These are phyloP conservation scores for Centropyge bicolor DNA, from an alignment of 2,797 vertebrate genomes.

Conservation along the genomic window DNA sequence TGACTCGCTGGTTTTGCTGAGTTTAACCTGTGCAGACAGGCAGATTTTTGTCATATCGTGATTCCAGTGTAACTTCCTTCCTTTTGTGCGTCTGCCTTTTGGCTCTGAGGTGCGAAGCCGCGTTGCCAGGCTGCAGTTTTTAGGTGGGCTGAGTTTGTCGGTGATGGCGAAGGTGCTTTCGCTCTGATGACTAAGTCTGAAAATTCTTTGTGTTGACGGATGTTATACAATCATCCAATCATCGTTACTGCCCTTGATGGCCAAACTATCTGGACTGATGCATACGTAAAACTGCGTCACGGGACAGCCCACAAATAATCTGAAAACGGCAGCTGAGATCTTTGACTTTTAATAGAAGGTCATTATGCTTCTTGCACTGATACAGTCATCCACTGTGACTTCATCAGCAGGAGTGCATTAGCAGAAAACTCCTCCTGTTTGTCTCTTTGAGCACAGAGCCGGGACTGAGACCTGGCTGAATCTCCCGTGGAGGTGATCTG, in stretches of 20 bases:
- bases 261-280: conserved; percentile 32
- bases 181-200: conserved; percentile 48
- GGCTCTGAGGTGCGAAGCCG: conserved; percentile 15
- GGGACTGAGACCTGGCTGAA: neutral
- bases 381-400: conserved; percentile 22
- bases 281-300: conserved; percentile 31
- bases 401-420: conserved; percentile 16
- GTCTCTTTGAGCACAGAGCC: neutral
- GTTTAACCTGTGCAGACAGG: conserved; percentile 21
- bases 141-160: conserved; percentile 27
- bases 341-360: conserved; percentile 28
- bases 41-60: conserved; percentile 25
- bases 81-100: conserved; percentile 13
- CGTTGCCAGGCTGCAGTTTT: conserved; percentile 42
- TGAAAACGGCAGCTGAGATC: conserved; percentile 32
- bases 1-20: conserved; percentile 43
- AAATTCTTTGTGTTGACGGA: conserved; percentile 16
- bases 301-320: conserved; percentile 6
- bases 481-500: conserved; percentile 12
- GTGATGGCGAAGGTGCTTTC: conserved; percentile 22
- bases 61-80: conserved; percentile 12
- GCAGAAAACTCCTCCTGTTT: neutral
- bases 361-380: conserved; percentile 11
- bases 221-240: conserved; percentile 43
- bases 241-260: conserved; percentile 35